These are phyloP conservation scores for Agrotis clavis DNA, from an alignment of 2,888 invertebrate genomes.

Conservation along the genomic window DNA sequence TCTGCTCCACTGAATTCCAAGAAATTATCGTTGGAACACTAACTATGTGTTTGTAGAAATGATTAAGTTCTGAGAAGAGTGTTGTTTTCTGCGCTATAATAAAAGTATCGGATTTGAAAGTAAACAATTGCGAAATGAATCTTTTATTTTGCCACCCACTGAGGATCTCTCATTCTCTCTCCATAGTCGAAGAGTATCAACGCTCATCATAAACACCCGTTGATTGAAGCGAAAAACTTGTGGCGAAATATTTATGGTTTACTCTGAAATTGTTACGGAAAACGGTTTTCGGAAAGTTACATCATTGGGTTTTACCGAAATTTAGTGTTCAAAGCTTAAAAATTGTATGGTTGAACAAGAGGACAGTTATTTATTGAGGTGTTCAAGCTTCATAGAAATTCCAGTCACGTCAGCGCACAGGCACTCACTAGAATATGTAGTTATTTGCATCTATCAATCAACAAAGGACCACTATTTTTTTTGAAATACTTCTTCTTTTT, in stretches of 20 bases:
- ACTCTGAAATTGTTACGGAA: constrained; percentile 9
- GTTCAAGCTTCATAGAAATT: constrained; percentile 6
- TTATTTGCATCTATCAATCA: constrained; percentile 18
- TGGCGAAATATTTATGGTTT: constrained; percentile 27
- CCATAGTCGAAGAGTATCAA: neutral
- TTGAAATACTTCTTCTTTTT: constrained; percentile 2
- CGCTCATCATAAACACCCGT: constrained; percentile 22
- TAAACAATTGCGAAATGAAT: constrained; percentile 39
- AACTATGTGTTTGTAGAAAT: constrained; percentile 53
- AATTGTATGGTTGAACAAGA: neutral
- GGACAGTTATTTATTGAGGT: neutral
- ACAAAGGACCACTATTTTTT: neutral
- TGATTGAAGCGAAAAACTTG: constrained; percentile 18
- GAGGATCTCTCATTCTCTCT: constrained; percentile 17
- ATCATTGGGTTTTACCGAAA: constrained; percentile 9
- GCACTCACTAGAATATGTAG: constrained; percentile 11
- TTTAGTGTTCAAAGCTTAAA: constrained; percentile 4
- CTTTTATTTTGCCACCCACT: constrained; percentile 33
- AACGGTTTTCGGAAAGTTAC: constrained; percentile 1
- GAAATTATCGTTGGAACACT: constrained; percentile 54
- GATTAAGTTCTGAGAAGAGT: constrained; percentile 61
- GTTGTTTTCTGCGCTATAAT: constrained; percentile 43
- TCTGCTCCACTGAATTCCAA: constrained; percentile 34
- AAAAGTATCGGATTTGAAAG: constrained; percentile 46
- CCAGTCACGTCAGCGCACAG: constrained; percentile 10